Base-by-base conservation (phyloP, 2,113 vertebrate genomes). In the Euleptes europaea region DNA sequence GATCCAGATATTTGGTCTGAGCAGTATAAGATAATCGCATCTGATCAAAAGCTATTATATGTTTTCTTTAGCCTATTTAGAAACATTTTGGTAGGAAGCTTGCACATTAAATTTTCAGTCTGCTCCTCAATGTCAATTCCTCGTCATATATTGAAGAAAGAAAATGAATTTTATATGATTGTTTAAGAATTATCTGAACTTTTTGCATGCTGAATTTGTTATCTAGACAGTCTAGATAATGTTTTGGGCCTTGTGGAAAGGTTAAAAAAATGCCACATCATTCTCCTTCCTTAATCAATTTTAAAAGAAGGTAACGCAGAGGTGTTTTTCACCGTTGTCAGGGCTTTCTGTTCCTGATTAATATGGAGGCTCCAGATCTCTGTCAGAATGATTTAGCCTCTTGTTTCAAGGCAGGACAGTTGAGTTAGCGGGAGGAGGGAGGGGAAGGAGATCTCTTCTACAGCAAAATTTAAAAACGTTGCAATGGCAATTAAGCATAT, bases 341-440 rank as follows among this genome's bases (percentile, higher is more conserved):
- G 40, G 81, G 79, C 84, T 94, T 85, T 84, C 47, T 85, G 89
- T 89, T 88, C 54, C 79, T 88, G 60, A 91, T 93, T 69, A 88
- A 88, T 93, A 88, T 83, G 76, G 47, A 92, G 90, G 84, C 93
- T 94, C 90, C 87, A 91, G 88, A 83, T 93, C 82, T 91, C 90
- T 93, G 89, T 92, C 91, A 90, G 84, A 72, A 90, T 82, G 79
- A 88, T 93, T 93, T 93, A 89, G 84, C 51, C 69, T 89, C 87
- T 91, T 28, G 57, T 85, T 86, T 92, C 84, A 89, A 78, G 42
- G 21, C 77, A n/a, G 83, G 81, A 87, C 40, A 89, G 73, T 83
- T 67, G 57, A 21, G 14, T 21, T 86, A 82, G 77, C 3, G 17
- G 5, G 14, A 33, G 40, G 42, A 65, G 14, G 9, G 84, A 92